Evolutionary conservation across 2,797 vertebrate genomes (phyloP).

Genomic region (Melanotaenia trifasciata): DNA sequence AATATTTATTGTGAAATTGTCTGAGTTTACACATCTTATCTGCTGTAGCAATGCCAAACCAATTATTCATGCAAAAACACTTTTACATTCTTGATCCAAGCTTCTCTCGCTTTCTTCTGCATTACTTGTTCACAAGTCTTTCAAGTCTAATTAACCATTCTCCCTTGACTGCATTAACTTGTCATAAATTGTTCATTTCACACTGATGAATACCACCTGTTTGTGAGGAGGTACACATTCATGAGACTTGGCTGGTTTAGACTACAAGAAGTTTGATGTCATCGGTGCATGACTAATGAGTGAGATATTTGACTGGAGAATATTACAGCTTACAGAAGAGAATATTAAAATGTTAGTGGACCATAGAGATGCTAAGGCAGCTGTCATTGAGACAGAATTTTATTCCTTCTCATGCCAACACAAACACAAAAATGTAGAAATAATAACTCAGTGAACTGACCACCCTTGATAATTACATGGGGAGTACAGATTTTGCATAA

Average conservation of each 20-base stretch:
- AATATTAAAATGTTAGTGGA: slow-evolving; percentile 2
- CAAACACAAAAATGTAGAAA: not conserved
- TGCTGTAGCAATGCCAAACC: not conserved
- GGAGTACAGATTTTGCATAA: not conserved
- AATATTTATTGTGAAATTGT: not conserved
- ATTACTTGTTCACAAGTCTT: not conserved
- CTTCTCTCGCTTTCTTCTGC: not conserved
- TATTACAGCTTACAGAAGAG: not conserved
- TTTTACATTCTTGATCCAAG: not conserved
- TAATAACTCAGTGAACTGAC: not conserved
- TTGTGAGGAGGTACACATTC: slow-evolving; percentile 7
- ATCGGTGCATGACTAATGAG: not conserved
- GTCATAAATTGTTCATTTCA: slow-evolving; percentile 19
- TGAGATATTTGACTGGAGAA: slow-evolving; percentile 3
- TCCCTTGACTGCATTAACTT: slow-evolving; percentile 9
- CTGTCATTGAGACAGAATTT: not conserved
- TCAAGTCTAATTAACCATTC: slow-evolving; percentile 12
- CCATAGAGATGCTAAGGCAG: not conserved
- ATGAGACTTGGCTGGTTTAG: not conserved
- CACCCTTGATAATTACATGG: not conserved
- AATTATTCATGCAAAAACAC: slow-evolving; percentile 1
- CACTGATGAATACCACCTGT: slow-evolving; percentile 13
- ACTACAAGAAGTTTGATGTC: slow-evolving; percentile 3
- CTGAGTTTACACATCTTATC: not conserved
- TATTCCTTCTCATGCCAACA: not conserved